These are phyloP conservation scores for Parasteatoda tepidariorum DNA, from an alignment of 1,140 invertebrate species.

Conservation along the genomic window DNA sequence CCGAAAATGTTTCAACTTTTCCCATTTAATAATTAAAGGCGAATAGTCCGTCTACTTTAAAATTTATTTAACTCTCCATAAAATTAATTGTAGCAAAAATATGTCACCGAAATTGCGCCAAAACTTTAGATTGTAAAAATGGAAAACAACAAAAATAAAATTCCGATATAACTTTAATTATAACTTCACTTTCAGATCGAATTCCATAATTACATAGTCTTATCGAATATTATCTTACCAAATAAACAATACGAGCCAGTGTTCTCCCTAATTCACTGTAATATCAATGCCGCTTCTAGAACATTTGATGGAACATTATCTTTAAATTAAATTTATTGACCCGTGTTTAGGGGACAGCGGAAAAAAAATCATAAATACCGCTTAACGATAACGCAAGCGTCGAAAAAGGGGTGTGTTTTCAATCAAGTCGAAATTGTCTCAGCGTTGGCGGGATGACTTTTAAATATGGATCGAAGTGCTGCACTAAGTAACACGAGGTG, in stretches of 20 bases:
- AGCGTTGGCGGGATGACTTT: neutral
- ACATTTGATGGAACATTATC: constrained; percentile 12
- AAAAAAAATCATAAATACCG: neutral
- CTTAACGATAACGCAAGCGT: constrained; percentile 5
- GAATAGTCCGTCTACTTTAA: too few relatives aligned
- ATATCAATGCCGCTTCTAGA: neutral
- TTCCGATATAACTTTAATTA: neutral
- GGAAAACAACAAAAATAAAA: neutral
- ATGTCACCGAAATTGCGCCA: too few relatives aligned
- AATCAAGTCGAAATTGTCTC: constrained; percentile 53
- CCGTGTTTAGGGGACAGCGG: neutral
- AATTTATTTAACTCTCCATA: too few relatives aligned
- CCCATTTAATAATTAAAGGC: too few relatives aligned
- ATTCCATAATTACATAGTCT: neutral
- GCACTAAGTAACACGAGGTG: neutral
- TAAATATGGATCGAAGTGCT: constrained; percentile 11
- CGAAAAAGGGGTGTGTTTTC: constrained; percentile 20
- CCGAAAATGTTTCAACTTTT: too few relatives aligned
- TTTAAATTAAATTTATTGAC: constrained; percentile 59
- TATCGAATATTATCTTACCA: neutral
- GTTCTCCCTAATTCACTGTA: neutral
- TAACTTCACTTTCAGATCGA: neutral
- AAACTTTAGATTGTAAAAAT: neutral
- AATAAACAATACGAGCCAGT: neutral
- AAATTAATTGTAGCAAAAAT: too few relatives aligned